phyloP scores from a whole-genome alignment of 2,888 invertebrate species.

The Argyresthia goedartella region DNA sequence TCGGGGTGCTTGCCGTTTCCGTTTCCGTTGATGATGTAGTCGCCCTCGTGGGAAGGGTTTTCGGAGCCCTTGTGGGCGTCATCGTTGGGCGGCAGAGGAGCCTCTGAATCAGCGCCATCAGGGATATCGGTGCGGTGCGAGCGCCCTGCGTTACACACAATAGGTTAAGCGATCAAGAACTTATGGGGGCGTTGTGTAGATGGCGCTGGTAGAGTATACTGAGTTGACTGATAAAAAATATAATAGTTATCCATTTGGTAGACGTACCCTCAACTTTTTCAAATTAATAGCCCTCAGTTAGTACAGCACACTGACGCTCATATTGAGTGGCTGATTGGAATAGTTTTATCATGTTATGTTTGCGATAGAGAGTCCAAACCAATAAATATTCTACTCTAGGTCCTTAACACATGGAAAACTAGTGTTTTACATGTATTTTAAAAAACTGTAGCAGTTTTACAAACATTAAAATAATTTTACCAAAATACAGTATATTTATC shows the following conservation, averaged over 20 bases:
- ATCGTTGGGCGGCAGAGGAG: conserved; percentile 70
- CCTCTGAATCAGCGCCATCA: conserved; percentile 74
- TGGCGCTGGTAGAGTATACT: background rate
- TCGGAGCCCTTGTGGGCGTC: conserved; percentile 70
- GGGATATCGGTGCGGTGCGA: conserved; percentile 73
- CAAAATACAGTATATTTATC: no score
- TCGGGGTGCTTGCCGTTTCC: conserved; percentile 28
- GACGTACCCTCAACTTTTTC: no score
- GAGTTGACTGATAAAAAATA: background rate
- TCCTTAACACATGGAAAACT: background rate
- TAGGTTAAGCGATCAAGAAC: conserved; percentile 65
- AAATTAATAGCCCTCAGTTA: background rate
- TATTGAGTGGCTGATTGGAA: background rate
- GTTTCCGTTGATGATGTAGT: conserved; percentile 71
- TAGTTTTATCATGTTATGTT: background rate
- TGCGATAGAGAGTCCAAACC: background rate
- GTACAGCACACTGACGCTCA: background rate
- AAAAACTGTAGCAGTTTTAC: no score
- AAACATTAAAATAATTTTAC: no score
- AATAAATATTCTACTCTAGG: background rate
- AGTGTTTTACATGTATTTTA: background rate
- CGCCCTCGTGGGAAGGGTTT: conserved; percentile 71
- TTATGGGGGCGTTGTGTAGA: conserved; percentile 2
- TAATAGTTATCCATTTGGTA: no score
- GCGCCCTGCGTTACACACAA: conserved; percentile 68